Evolutionary conservation across 2,888 invertebrate genomes (phyloP).

Genomic region (Ecliptopera silaceata): DNA sequence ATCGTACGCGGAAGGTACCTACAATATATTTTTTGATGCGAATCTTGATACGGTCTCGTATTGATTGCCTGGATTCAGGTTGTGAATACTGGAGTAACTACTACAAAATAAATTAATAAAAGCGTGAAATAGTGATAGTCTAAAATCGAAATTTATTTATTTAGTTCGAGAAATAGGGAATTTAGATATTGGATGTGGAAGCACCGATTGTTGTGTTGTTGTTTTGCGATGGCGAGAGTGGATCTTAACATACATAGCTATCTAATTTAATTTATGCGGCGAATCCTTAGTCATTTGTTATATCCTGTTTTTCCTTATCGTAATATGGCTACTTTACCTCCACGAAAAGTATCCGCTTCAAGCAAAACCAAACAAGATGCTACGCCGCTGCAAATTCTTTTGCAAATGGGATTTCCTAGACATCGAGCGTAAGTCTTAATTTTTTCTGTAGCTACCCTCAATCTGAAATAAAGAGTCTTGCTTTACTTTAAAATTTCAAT

Average conservation of each 20-base stretch:
- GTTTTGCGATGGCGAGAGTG: background rate
- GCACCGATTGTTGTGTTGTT: background rate
- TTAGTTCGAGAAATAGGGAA: no score
- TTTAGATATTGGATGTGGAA: no score
- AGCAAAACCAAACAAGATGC: slow-evolving; percentile 89
- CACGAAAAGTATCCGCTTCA: slow-evolving; percentile 88
- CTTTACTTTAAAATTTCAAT: background rate
- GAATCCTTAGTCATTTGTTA: slow-evolving; percentile 42
- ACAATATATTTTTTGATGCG: no score
- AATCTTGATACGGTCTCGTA: no score
- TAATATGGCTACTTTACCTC: slow-evolving; percentile 89
- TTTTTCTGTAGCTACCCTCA: background rate
- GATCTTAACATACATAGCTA: no score
- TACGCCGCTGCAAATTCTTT: slow-evolving; percentile 90
- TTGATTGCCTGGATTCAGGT: no score
- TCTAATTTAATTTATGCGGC: slow-evolving; percentile 45
- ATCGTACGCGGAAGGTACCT: no score
- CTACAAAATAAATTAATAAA: no score
- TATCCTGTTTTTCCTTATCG: slow-evolving; percentile 31
- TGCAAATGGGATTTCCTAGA: slow-evolving; percentile 95
- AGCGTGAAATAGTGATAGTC: no score
- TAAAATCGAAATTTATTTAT: no score
- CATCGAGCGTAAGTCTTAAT: slow-evolving; percentile 90
- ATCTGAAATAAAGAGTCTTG: no score
- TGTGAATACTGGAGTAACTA: no score